phyloP scores from a whole-genome alignment of 1,140 invertebrate genomes.

The Drosophila hydei region DNA sequence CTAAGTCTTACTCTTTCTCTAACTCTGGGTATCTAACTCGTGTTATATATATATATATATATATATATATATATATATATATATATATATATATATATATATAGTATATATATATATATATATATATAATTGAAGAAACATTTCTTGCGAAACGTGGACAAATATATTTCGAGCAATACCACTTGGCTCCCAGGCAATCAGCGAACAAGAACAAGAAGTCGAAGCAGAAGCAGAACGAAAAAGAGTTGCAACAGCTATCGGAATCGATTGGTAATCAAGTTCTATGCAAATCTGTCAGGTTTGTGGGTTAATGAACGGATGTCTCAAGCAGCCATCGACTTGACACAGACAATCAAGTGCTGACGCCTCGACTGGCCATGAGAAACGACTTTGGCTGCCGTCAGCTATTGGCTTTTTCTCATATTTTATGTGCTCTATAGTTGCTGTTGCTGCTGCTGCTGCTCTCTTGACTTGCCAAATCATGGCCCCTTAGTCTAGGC shows the following conservation, averaged over 20 bases:
- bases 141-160: conserved; percentile 1
- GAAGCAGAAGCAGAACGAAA: no score
- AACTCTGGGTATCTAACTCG: no score
- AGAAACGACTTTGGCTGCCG: conserved; percentile 21
- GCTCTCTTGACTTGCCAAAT: conserved; percentile 31
- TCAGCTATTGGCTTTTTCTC: conserved; percentile 7
- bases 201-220: background rate
- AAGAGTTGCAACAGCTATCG: conserved; percentile 19
- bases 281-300: conserved; percentile 46
- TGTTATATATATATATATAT: no score
- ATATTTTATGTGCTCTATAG: background rate
- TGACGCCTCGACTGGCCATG: conserved; percentile 36
- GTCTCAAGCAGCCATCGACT: conserved; percentile 43
- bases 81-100: no score
- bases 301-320: conserved; percentile 71
- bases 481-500: conserved; percentile 37
- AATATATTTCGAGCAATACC: background rate
- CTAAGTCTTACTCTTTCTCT: no score
- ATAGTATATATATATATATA: no score
- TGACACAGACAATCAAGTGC: conserved; percentile 42
- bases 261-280: conserved; percentile 56
- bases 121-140: background rate
- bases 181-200: background rate
- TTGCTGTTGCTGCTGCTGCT: conserved; percentile 3
- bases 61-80: no score